Evolutionary conservation across 1,140 invertebrate genomes (phyloP), one percentile per base, ranked within the genome.

Genomic region (Conus ventricosus): DNA sequence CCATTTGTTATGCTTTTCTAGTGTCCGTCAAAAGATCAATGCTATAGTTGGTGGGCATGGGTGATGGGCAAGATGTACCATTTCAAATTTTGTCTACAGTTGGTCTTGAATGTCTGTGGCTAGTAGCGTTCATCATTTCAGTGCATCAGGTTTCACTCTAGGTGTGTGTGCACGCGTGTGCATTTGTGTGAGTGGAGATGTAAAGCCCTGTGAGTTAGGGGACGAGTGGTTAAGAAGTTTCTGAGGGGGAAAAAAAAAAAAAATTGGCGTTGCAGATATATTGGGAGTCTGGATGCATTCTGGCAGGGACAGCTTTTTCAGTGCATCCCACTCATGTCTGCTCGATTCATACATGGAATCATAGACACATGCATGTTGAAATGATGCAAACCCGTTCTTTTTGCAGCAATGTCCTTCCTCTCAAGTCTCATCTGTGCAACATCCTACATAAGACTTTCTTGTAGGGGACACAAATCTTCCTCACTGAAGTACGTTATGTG

Each of bases 341-440:
- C 23, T 71, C 10, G 67, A 23, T 71, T 20, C 23, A 63, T 13
- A 63, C 60, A 63, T 39, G 8, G 39, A 80, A 23, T 27, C 23
- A 53, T 39, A 23, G 54, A 5, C 17, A 71, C 27, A 67, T 71
- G 15, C 11, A 85, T 25, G 57, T n/a, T 87, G 53, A 78, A 87
- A 87, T 54, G 75, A 54, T 87, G 85, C 71, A n/a, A 78, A 54
- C 63, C 67, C 23, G 4, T 78, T 87, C 25, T 57, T 57, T 60
- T 63, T 39, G 55, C 57, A 57, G 76, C 60, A 81, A 60, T 63
- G n/a, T 53, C 80, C 80, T 51, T 51, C 80, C 39, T 81, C 51
- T 51, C 39, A 1, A 39, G 39, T 39, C 39, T 39, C 25, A 17
- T 78, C 25, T 78, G 76, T 71, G 67, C 67, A 23, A 71, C 67